Conservation (phyloP, 2,888 invertebrate genomes). For the Trisateles emortualis region DNA sequence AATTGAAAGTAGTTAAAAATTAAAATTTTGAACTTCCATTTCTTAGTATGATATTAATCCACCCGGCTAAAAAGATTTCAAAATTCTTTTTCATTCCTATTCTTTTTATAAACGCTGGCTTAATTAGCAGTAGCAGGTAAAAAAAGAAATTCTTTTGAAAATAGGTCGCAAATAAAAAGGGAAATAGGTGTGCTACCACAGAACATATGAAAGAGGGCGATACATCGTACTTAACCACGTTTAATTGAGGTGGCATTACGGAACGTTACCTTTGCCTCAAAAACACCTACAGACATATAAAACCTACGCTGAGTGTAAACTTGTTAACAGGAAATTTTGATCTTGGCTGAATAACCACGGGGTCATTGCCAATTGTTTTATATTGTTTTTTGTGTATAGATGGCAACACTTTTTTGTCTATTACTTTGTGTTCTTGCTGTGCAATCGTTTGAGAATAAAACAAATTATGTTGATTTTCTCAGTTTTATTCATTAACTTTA, state of each 20-base stretch:
- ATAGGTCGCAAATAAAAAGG: neutral
- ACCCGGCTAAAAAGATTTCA: neutral
- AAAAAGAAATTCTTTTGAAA: neutral
- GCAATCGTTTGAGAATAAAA: too few relatives aligned
- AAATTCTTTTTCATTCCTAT: neutral
- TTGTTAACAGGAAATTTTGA: neutral
- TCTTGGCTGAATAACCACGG: too few relatives aligned
- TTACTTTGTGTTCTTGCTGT: neutral
- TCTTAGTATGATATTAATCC: neutral
- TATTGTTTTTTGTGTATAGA: too few relatives aligned
- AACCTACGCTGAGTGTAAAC: neutral
- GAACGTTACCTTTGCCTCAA: constrained; percentile 12
- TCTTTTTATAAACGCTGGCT: constrained; percentile 1
- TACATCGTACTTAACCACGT: neutral
- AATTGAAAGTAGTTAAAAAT: too few relatives aligned
- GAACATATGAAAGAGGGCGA: neutral
- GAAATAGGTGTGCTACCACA: neutral
- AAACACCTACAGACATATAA: neutral
- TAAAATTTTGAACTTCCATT: too few relatives aligned
- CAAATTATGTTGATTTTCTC: too few relatives aligned
- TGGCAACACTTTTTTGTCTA: too few relatives aligned
- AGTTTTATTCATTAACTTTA: too few relatives aligned
- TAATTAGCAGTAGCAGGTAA: neutral
- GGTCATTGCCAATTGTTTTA: too few relatives aligned
- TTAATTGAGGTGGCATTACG: constrained; percentile 2